Evolutionary conservation across 2,888 invertebrate species (phyloP), one percentile per base, ranked within the genome.

Genomic region (Pedicia rivosa): DNA sequence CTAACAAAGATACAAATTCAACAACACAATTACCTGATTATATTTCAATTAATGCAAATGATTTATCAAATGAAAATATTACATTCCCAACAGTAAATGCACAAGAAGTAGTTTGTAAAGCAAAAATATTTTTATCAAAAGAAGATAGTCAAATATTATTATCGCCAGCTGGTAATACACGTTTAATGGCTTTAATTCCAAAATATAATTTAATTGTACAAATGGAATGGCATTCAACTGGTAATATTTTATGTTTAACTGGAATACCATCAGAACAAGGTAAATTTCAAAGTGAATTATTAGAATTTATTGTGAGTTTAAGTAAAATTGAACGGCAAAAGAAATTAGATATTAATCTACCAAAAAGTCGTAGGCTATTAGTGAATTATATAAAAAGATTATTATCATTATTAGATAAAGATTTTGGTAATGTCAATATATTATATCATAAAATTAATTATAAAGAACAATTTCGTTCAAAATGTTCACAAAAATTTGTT

Each of bases 221-320:
- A 10, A 48, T 62, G 37, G 54, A 56, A 17, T 56, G 54, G 32
- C 53, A 66, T 3, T 56, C 63, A 15, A 57, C 54, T 27, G 54
- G 64, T 0, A 63, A 59, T 34, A 66, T 65, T 31, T 47, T 72
- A 29, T 57, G 57, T 31, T 64, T 72, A 30, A 64, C 56, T 36
- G 72, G 72, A 0, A 58, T 62, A 16, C 53, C 63, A 4, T 54
- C 45, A 2, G 57, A 67, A 44, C 71, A 71, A 45, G 66, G 68
- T 34, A 54, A 57, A 38, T 66, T 72, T 45, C 70, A 70, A 44
- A 41, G 52, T 2, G 62, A 62, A 40, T 51, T 72, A 2, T 47
- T 66, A 30, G 57, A 62, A 12, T 68, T 51, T 34, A 51, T 53
- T 39, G 50, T 54, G 12, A 46, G 48, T 3, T 44, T 51, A 1